These are phyloP conservation scores for Cephus runcator DNA, from an alignment of 2,888 invertebrate species.

Conservation along the genomic window DNA sequence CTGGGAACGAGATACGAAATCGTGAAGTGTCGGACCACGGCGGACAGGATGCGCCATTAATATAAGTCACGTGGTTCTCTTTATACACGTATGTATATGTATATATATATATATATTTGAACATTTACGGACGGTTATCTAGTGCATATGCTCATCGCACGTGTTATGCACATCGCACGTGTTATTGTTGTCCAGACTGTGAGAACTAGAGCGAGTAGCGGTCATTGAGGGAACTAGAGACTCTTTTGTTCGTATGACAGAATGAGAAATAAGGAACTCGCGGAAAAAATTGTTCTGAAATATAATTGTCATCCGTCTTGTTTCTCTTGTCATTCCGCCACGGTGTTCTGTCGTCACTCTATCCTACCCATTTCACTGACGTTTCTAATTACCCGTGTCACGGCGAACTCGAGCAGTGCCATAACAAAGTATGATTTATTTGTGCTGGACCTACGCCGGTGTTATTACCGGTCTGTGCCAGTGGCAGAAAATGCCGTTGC, in stretches of 20 bases:
- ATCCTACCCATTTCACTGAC: constrained; percentile 6
- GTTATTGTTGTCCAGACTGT: not conserved
- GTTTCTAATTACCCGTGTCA: constrained; percentile 7
- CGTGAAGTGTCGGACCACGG: not conserved
- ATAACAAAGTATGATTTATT: constrained; percentile 59
- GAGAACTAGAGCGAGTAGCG: not conserved
- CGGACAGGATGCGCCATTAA: not conserved
- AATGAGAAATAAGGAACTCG: not conserved
- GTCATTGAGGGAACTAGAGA: not conserved
- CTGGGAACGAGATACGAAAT: not conserved
- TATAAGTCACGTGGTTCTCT: not conserved
- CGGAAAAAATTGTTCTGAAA: not conserved
- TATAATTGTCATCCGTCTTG: not conserved
- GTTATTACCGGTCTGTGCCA: not conserved
- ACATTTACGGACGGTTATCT: not conserved
- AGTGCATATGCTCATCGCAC: not conserved
- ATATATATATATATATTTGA: not conserved
- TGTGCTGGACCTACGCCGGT: constrained; percentile 15
- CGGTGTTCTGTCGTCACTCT: not conserved
- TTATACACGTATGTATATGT: not conserved
- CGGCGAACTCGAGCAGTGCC: constrained; percentile 25
- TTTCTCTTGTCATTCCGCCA: not conserved
- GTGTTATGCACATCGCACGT: too few species aligned
- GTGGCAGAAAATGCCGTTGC: not conserved
- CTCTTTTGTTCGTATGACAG: not conserved